Percentiles rank a stretch among this genome's conserved stretches.
phyloP scores from a whole-genome alignment of 2,888 invertebrate species.

The Thelaira solivaga region DNA sequence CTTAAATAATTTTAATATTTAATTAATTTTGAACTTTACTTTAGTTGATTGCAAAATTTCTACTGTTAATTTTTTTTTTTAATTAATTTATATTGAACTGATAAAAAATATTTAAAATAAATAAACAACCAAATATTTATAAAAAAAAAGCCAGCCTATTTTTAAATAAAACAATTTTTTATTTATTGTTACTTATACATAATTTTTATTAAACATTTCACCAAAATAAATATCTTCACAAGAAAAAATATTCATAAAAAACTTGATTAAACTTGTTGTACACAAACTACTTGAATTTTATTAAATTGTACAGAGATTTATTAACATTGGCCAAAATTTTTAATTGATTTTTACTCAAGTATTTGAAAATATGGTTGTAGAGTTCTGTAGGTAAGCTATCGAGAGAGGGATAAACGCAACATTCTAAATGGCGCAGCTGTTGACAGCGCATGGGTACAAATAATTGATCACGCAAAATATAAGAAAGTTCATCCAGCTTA shows the following conservation, averaged over 20 bases:
- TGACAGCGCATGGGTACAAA: slow-evolving; percentile 79
- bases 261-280: neutral
- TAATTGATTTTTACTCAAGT: slow-evolving; percentile 67
- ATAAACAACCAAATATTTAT: too few relatives aligned
- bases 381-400: slow-evolving; percentile 72
- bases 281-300: slow-evolving; percentile 58
- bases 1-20: too few relatives aligned
- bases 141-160: too few relatives aligned
- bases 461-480: slow-evolving; percentile 79
- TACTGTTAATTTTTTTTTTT: too few relatives aligned
- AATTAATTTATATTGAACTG: too few relatives aligned
- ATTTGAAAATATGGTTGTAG: slow-evolving; percentile 67
- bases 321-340: slow-evolving; percentile 71
- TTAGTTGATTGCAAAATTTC: too few relatives aligned
- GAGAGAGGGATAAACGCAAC: slow-evolving; percentile 74
- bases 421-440: slow-evolving; percentile 76
- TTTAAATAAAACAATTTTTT: slow-evolving; percentile 1
- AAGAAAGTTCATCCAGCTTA: slow-evolving; percentile 77
- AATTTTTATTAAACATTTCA: slow-evolving; percentile 17
- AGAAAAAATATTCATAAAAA: slow-evolving; percentile 11
- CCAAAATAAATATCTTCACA: neutral
- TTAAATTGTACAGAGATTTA: slow-evolving; percentile 61
- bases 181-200: neutral
- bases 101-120: too few relatives aligned
- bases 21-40: too few relatives aligned